Evolutionary conservation across 2,113 vertebrate genomes (phyloP).

Genomic region (Spea bombifrons): DNA sequence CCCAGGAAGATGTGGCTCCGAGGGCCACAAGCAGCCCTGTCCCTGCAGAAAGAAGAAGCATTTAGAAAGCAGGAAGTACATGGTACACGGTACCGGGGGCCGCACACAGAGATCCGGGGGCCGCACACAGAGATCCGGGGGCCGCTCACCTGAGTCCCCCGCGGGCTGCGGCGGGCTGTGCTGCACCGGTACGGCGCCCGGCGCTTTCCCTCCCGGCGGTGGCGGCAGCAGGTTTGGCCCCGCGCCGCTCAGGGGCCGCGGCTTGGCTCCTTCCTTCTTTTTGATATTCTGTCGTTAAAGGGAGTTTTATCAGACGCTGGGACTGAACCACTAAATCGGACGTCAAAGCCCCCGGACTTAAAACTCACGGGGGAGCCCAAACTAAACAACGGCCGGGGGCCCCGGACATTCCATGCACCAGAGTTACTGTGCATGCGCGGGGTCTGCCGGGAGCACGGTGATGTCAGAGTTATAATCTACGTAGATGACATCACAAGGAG

Average conservation of each 20-base stretch:
- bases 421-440: too few species aligned
- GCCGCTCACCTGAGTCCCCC: constrained; percentile 14
- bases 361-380: too few species aligned
- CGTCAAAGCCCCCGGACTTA: too few species aligned
- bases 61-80: too few species aligned
- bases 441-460: too few species aligned
- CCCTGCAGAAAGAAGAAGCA: neutral
- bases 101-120: neutral
- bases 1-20: constrained; percentile 51
- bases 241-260: constrained; percentile 56
- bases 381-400: too few species aligned
- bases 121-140: neutral
- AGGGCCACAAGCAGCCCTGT: constrained; percentile 65
- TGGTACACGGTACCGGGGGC: too few species aligned
- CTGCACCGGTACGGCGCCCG: constrained; percentile 51
- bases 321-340: too few species aligned
- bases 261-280: constrained; percentile 80
- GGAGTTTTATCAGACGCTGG: too few species aligned
- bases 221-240: constrained; percentile 78
- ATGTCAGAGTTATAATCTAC: too few species aligned
- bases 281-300: constrained; percentile 78
- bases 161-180: neutral
- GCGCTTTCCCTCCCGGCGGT: constrained; percentile 71
- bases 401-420: too few species aligned
- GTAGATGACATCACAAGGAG: too few species aligned